Evolutionary conservation across 2,113 vertebrate species (phyloP).

Genomic region (Thunnus thynnus): DNA sequence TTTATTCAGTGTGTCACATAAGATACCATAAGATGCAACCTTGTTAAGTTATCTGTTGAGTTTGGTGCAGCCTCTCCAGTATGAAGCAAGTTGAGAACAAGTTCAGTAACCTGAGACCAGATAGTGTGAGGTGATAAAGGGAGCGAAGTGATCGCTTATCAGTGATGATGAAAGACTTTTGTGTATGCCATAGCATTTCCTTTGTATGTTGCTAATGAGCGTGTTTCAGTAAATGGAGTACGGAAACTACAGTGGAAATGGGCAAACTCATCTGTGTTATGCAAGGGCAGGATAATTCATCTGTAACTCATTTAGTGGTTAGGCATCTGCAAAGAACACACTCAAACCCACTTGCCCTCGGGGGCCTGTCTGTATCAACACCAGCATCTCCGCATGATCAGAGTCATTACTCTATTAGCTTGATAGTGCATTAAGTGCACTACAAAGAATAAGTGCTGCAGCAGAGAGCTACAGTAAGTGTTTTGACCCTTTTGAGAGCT

Average conservation of each 20-base stretch:
- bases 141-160: background rate
- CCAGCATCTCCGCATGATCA: background rate
- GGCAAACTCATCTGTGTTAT: slow-evolving; percentile 18
- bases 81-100: background rate
- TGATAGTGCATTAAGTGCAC: slow-evolving; percentile 22
- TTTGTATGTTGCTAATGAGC: slow-evolving; percentile 40
- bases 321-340: slow-evolving; percentile 4
- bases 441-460: background rate
- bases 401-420: slow-evolving; percentile 4
- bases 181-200: slow-evolving; percentile 48
- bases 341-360: background rate
- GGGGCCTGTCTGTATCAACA: background rate
- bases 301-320: slow-evolving; percentile 62
- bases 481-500: slow-evolving; percentile 11
- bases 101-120: background rate
- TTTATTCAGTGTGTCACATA: background rate
- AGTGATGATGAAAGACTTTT: background rate
- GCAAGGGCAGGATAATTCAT: slow-evolving; percentile 35
- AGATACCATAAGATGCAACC: too few relatives aligned
- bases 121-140: background rate
- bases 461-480: background rate
- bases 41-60: background rate
- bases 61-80: background rate
- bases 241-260: slow-evolving; percentile 65
- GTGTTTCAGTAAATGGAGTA: slow-evolving; percentile 36